Percentiles rank a stretch among this genome's conserved stretches.
Conservation (phyloP, 1,140 invertebrate genomes). For the Anastrepha obliqua region DNA sequence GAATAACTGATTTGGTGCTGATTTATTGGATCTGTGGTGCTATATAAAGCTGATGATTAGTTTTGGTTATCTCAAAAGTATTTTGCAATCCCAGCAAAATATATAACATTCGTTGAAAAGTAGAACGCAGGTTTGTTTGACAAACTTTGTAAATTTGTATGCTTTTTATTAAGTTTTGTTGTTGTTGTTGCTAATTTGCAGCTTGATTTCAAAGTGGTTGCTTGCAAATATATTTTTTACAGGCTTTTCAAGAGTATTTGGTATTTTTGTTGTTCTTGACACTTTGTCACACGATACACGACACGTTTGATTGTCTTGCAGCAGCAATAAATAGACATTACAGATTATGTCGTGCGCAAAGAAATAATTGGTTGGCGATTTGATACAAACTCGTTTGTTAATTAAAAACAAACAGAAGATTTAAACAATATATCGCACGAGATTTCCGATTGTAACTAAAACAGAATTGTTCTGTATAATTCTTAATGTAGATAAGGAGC, state of each 20-base stretch:
- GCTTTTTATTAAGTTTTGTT: not conserved
- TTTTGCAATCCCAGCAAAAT: constrained; percentile 1
- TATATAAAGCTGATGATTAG: not conserved
- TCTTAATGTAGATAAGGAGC: not conserved
- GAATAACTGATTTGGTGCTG: not conserved
- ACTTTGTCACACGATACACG: constrained; percentile 50
- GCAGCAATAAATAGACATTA: constrained; percentile 34
- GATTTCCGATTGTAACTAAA: not conserved
- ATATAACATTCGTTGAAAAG: constrained; percentile 28
- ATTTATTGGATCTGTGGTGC: not conserved
- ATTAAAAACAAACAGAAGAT: constrained; percentile 8
- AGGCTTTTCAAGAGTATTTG: constrained; percentile 36
- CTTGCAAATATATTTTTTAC: not conserved
- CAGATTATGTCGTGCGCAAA: not conserved
- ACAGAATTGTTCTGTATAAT: not conserved
- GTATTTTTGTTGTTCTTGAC: constrained; percentile 16
- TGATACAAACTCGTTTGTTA: not conserved
- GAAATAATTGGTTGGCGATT: constrained; percentile 32
- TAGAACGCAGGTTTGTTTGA: not conserved
- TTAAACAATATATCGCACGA: constrained; percentile 22
- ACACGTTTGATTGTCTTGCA: not conserved
- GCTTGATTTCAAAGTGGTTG: not conserved
- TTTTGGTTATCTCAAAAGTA: not conserved
- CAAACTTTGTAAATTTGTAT: not conserved
- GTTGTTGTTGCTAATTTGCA: not conserved